Evolutionary conservation across 2,797 vertebrate genomes (phyloP).

Genomic region (Brachymystax lenok): DNA sequence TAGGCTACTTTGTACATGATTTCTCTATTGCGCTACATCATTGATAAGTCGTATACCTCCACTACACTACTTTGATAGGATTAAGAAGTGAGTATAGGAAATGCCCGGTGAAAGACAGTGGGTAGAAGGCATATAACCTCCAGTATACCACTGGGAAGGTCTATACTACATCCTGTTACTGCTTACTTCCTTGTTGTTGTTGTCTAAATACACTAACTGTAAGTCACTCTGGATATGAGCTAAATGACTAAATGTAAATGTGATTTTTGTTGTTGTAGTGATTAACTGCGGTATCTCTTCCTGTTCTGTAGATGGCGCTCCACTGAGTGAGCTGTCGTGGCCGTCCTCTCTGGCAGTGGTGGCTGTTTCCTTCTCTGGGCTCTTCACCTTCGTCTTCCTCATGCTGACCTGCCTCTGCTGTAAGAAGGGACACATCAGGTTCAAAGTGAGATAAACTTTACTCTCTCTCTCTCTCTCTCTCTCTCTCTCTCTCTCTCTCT

Average conservation of each 20-base stretch:
- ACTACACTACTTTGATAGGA: no score
- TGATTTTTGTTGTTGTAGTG: no score
- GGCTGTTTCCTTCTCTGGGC: slow-evolving; percentile 91
- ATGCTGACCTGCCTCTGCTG: slow-evolving; percentile 98
- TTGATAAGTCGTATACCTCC: no score
- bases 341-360: slow-evolving; percentile 91
- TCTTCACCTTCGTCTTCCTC: slow-evolving; percentile 94
- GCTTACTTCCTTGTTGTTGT: background rate
- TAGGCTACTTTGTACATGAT: no score
- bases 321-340: slow-evolving; percentile 94
- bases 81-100: no score
- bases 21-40: no score
- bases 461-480: background rate
- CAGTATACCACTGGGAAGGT: background rate
- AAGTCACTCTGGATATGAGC: no score
- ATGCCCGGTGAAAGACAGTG: no score
- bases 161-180: background rate
- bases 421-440: slow-evolving; percentile 94
- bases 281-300: background rate
- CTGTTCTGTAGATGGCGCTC: slow-evolving; percentile 80
- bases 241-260: background rate
- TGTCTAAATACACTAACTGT: background rate
- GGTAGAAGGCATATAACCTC: no score
- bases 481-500: background rate
- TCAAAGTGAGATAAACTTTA: slow-evolving; percentile 85